Evolutionary conservation across 2,113 vertebrate genomes (phyloP).

Genomic region (Dolichotis patagonum): DNA sequence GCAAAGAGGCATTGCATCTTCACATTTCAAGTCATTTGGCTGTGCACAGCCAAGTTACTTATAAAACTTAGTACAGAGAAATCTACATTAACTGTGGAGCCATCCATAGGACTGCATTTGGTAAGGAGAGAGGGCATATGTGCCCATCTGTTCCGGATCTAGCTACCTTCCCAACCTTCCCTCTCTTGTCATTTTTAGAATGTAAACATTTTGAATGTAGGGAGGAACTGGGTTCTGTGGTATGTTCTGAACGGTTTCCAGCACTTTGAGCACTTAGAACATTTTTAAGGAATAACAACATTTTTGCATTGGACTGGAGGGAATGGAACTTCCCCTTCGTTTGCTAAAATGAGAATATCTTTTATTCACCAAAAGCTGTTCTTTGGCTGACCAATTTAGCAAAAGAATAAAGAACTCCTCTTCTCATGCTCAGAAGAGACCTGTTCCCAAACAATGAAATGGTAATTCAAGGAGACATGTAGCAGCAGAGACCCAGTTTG

Average conservation of each 20-base stretch:
- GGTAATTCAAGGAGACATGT: constrained; percentile 71
- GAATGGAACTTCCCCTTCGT: constrained; percentile 84
- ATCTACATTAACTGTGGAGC: constrained; percentile 82
- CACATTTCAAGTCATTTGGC: constrained; percentile 84
- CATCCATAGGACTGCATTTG: constrained; percentile 81
- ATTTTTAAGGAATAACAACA: constrained; percentile 85
- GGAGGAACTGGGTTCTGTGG: constrained; percentile 81
- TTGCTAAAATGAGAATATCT: constrained; percentile 85
- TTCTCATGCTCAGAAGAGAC: constrained; percentile 74
- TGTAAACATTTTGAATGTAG: constrained; percentile 83
- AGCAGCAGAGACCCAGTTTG: constrained; percentile 63
- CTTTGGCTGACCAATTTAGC: constrained; percentile 85
- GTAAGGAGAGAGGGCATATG: constrained; percentile 83
- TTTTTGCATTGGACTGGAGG: constrained; percentile 84
- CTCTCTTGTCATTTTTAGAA: constrained; percentile 83
- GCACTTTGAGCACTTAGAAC: constrained; percentile 83
- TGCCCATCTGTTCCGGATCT: constrained; percentile 84
- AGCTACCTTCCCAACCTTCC: constrained; percentile 84
- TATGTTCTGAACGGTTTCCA: constrained; percentile 82
- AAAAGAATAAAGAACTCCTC: constrained; percentile 82
- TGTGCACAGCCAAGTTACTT: constrained; percentile 79
- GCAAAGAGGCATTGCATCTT: constrained; percentile 82
- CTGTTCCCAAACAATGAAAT: constrained; percentile 82
- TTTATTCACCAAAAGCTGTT: constrained; percentile 86
- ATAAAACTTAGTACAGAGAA: constrained; percentile 79